Conservation (phyloP, 2,797 vertebrate species). For the Fratercula arctica region DNA sequence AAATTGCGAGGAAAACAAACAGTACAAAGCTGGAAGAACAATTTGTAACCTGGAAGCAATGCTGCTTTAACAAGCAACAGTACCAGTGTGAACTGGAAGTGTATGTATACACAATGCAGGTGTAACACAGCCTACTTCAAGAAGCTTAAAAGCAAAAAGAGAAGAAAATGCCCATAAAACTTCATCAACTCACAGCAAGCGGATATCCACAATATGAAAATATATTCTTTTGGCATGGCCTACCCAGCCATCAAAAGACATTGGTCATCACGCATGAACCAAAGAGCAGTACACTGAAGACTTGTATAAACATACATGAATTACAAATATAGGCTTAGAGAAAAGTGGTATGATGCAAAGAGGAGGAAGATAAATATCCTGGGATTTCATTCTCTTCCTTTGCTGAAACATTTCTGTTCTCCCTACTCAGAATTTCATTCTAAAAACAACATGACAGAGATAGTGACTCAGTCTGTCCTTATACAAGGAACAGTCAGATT, state of each 20-base stretch:
- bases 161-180: neutral
- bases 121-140: neutral
- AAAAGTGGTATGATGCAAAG: neutral
- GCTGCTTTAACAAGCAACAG: neutral
- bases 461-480: neutral
- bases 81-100: neutral
- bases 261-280: neutral
- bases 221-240: neutral
- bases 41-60: neutral
- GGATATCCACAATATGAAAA: neutral
- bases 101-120: neutral
- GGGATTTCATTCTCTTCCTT: neutral
- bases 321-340: neutral
- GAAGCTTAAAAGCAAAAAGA: neutral
- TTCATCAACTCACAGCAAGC: neutral
- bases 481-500: neutral
- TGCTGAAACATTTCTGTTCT: neutral
- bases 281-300: neutral
- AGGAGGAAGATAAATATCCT: neutral
- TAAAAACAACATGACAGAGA: neutral
- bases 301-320: neutral
- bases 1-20: neutral
- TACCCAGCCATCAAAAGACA: neutral
- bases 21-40: neutral
- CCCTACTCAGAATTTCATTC: neutral